Base-by-base conservation (phyloP, 1,140 invertebrate species). In the Panagrolaimus sp. region DNA sequence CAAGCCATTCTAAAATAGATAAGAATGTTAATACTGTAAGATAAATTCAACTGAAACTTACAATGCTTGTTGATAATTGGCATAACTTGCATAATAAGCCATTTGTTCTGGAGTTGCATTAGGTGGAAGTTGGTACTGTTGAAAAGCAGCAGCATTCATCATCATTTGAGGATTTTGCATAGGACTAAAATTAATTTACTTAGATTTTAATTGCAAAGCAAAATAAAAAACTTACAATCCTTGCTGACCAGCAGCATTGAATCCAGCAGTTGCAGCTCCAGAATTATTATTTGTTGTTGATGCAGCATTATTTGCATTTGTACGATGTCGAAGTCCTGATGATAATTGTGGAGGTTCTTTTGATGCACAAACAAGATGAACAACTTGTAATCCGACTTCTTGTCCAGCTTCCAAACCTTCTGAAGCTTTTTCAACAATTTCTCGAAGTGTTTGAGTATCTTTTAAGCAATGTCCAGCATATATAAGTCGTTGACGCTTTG, bases 401-500 rank as follows among this genome's bases (percentile, higher is more conserved):
- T 58, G 52, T 21, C 52, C 52, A 1, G 52, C 21, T 43, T 43
- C 63, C 14, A 32, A 26, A 15, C 58, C 68, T 9, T 63, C 24
- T 15, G 21, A 21, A 17, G 68, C 21, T 43, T 48, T 46, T 26
- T 69, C 68, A 15, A 64, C 55, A 21, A 69, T 21, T 66, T 45
- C 58, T 17, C 63, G 32, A 8, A 70, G 21, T n/a, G 32, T 58
- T 43, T 70, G 68, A 26, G 71, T 28, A 47, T 70, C 47, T 45
- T 55, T n/a, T 28, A 70, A 52, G 43, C 63, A 67, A 43, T 70
- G 68, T n/a, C 68, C 68, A 12, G 68, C 68, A 55, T 65, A 70
- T 21, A 70, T 70, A 15, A 70, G 63, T 21, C 68, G 68, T 58
- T 70, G 68, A 17, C 46, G 55, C 10, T 68, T 46, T 4, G 47